Percentiles rank a stretch among this genome's conserved stretches.
phyloP scores from a whole-genome alignment of 1,140 invertebrate species.

The Tachypleus tridentatus region DNA sequence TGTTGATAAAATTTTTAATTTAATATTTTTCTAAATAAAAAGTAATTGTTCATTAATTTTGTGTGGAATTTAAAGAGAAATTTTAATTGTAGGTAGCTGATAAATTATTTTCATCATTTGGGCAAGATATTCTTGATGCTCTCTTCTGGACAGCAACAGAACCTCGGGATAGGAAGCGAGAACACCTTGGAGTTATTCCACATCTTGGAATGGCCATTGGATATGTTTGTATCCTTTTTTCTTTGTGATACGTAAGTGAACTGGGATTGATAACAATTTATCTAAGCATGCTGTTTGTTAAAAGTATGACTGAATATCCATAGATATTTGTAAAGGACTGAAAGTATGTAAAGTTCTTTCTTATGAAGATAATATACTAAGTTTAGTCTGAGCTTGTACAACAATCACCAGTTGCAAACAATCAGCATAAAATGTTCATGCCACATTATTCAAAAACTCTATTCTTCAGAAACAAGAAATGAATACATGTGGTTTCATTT shows the following conservation, averaged over 20 bases:
- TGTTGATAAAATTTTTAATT: not conserved
- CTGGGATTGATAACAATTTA: constrained; percentile 1
- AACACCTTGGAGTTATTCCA: constrained; percentile 68
- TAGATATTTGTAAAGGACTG: too few species aligned
- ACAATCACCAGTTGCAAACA: too few species aligned
- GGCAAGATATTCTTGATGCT: constrained; percentile 95
- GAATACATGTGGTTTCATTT: too few species aligned
- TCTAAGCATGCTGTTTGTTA: not conserved
- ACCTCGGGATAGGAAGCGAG: constrained; percentile 55
- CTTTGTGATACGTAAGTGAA: too few species aligned
- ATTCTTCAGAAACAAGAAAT: too few species aligned
- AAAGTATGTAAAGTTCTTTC: too few species aligned
- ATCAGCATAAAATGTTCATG: too few species aligned
- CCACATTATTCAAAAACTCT: too few species aligned
- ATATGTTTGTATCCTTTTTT: constrained; percentile 87
- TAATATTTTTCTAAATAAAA: not conserved
- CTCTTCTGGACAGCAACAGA: constrained; percentile 96
- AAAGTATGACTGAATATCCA: not conserved
- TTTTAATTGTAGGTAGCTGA: constrained; percentile 57
- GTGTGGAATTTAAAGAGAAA: not conserved
- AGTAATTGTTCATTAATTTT: not conserved
- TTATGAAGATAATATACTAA: too few species aligned
- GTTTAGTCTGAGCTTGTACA: too few species aligned
- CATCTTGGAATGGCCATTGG: constrained; percentile 78
- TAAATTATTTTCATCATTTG: constrained; percentile 89